A percentile compares a stretch with the other conserved stretches of the same genome.
Evolutionary conservation across 1,140 invertebrate species (phyloP).

Genomic region (Cherax destructor): DNA sequence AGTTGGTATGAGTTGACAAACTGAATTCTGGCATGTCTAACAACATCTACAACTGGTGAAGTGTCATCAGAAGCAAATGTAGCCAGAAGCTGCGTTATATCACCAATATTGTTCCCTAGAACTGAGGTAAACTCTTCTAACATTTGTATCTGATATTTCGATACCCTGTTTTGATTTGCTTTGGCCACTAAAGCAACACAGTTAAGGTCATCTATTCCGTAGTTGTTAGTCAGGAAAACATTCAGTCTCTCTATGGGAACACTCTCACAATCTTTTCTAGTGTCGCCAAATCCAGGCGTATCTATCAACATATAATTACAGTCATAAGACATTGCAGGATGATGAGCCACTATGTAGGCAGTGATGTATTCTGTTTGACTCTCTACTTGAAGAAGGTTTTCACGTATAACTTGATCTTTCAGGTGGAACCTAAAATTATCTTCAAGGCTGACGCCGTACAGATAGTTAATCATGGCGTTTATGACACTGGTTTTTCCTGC

Average conservation of each 20-base stretch:
- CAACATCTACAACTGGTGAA: conserved; percentile 29
- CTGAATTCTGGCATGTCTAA: conserved; percentile 29
- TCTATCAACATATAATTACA: conserved; percentile 49
- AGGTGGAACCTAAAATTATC: conserved; percentile 31
- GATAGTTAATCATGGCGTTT: conserved; percentile 30
- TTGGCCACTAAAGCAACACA: conserved; percentile 51
- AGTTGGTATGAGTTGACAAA: conserved; percentile 34
- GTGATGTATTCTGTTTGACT: conserved; percentile 58
- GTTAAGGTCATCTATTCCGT: conserved; percentile 47
- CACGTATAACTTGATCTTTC: conserved; percentile 26
- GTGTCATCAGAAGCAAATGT: conserved; percentile 44
- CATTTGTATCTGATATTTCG: conserved; percentile 14
- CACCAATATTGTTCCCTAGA: conserved; percentile 33
- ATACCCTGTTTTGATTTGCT: conserved; percentile 43
- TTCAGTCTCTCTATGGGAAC: conserved; percentile 2
- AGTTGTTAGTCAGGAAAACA: conserved; percentile 30
- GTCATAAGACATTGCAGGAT: conserved; percentile 6
- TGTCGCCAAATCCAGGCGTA: conserved; percentile 44
- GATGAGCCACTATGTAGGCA: conserved; percentile 32
- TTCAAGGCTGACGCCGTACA: conserved; percentile 23
- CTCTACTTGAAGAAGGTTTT: conserved; percentile 9
- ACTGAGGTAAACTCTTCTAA: conserved; percentile 42
- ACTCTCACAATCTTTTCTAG: neutral
- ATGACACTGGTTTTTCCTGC: conserved; percentile 30
- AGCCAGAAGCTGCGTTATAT: conserved; percentile 47